Percentiles rank a stretch among this genome's conserved stretches.
phyloP scores from a whole-genome alignment of 2,888 invertebrate genomes.

The Campoletis raptor region DNA sequence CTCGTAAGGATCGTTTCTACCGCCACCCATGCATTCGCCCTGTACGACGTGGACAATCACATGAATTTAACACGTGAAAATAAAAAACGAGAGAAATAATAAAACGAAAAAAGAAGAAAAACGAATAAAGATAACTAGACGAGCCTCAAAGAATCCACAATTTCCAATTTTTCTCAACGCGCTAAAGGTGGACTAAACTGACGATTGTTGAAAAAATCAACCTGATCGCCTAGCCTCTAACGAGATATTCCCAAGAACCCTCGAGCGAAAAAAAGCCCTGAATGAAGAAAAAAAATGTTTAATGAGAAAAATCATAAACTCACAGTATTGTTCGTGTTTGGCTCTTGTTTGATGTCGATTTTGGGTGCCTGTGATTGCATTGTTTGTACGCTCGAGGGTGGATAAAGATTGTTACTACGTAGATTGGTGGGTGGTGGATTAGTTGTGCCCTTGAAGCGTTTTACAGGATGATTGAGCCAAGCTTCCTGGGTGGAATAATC shows the following conservation, averaged over 20 bases:
- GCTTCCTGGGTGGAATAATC: constrained; percentile 91
- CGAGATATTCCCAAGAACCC: constrained; percentile 9
- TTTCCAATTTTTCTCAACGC: constrained; percentile 39
- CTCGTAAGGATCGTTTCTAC: constrained; percentile 88
- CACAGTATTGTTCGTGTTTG: constrained; percentile 82
- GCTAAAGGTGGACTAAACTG: neutral
- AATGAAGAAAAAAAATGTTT: constrained; percentile 30
- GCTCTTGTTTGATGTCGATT: constrained; percentile 89
- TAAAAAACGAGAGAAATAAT: constrained; percentile 8
- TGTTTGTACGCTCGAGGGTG: constrained; percentile 86
- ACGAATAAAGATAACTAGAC: neutral
- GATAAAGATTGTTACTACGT: constrained; percentile 87
- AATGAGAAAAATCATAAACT: constrained; percentile 68
- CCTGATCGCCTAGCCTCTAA: neutral
- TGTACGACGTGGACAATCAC: constrained; percentile 69
- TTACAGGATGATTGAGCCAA: constrained; percentile 95
- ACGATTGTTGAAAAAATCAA: neutral
- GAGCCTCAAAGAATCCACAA: constrained; percentile 28
- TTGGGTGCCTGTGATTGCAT: constrained; percentile 84
- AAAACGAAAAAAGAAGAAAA: constrained; percentile 2
- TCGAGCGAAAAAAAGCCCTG: neutral
- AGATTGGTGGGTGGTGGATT: constrained; percentile 70
- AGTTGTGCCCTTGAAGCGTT: constrained; percentile 89
- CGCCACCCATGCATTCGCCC: constrained; percentile 80
- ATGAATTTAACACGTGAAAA: constrained; percentile 34